Evolutionary conservation across 2,797 vertebrate species (phyloP), one percentile per base, ranked within the genome.

Genomic region (Takifugu ocellatus): DNA sequence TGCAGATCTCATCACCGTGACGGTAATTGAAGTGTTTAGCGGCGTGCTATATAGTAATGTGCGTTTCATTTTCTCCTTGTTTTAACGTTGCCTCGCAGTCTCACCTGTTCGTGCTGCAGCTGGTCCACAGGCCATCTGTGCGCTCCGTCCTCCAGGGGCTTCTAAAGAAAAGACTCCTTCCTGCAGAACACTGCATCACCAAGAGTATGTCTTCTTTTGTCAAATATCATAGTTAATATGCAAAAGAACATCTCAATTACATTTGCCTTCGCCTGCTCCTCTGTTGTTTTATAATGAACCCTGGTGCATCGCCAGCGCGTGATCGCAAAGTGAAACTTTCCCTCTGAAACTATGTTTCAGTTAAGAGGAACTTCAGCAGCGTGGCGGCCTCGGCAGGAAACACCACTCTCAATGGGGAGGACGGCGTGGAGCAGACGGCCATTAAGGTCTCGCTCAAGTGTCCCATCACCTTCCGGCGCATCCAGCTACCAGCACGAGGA

Each of bases 401-500:
- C 26, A 90, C 96, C 0, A 93, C 95, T 16, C 93, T 98, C 15
- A 99, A 97, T 0, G 96, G 96, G 49, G 97, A 99, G 56, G 97
- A 99, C 6, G 95, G 96, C 0, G 95, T 99, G 61, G 97, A 99
- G 89, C 97, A 99, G 89, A 99, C 97, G 0, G 96, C 96, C 59
- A 99, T 99, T 73, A 99, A 99, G 85, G 97, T 99, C 68, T 98
- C 96, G 31, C 93, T 99, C 75, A 99, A 99, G 83, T 99, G 97
- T 90, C 97, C 96, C 1, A 96, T 99, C 79, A 99, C 97, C 70
- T 98, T 99, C 92, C 91, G 97, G 72, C 92, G 97, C 75, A 99
- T 99, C 75, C 96, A 99, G 86, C 93, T 99, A 49, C 97, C 97
- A 1, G 96, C 97, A 0, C 90, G 97, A 70, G 97, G 97, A 54